These are phyloP conservation scores for Argyresthia albistria DNA, from an alignment of 2,888 invertebrate species.

Conservation along the genomic window DNA sequence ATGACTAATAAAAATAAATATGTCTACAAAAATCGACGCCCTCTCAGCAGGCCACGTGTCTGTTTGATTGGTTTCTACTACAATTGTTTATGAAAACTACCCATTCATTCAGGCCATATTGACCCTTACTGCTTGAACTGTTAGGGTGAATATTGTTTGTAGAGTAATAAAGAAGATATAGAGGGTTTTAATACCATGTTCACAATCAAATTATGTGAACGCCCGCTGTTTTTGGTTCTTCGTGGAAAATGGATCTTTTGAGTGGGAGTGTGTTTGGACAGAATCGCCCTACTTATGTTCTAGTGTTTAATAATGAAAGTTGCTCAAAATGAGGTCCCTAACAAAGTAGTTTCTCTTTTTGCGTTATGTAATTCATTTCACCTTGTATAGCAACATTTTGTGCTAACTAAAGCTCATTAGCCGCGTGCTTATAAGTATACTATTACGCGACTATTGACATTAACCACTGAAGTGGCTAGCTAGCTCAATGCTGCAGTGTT, in stretches of 20 bases:
- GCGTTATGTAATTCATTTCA: too few relatives aligned
- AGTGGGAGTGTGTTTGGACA: not conserved
- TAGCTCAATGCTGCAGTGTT: too few relatives aligned
- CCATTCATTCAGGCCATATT: not conserved
- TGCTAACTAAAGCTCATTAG: too few relatives aligned
- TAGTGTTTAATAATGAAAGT: too few relatives aligned
- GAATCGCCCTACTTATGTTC: not conserved
- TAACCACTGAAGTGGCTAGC: too few relatives aligned
- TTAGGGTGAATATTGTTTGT: not conserved
- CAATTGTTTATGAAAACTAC: not conserved
- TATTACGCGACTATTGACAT: too few relatives aligned
- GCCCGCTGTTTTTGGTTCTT: constrained; percentile 59
- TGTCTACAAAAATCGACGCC: constrained; percentile 10
- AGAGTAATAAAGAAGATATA: constrained; percentile 10
- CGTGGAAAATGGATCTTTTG: constrained; percentile 1
- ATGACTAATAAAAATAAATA: constrained; percentile 1
- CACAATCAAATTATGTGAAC: constrained; percentile 59
- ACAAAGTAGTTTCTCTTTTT: too few relatives aligned
- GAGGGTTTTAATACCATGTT: constrained; percentile 30
- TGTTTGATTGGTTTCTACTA: constrained; percentile 46
- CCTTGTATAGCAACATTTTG: too few relatives aligned
- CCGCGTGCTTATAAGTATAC: too few relatives aligned
- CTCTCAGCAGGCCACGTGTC: constrained; percentile 40
- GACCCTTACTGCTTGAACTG: not conserved
- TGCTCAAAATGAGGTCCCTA: too few relatives aligned